Conservation (phyloP, 2,888 invertebrate genomes). For the Ectobius pallidus region DNA sequence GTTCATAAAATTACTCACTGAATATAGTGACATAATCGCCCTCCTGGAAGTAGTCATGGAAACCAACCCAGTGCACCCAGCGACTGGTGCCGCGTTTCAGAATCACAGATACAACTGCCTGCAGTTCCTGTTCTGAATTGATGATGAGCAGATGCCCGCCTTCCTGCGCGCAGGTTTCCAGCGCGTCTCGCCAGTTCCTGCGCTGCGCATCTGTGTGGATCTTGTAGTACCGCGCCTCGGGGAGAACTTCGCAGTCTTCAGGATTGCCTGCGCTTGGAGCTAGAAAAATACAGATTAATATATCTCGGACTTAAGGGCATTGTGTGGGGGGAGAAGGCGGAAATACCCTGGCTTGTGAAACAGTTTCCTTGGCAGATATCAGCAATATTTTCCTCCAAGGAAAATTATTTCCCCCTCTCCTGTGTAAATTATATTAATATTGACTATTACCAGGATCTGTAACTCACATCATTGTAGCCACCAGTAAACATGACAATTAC, state of each 20-base stretch:
- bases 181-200: neutral
- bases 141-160: neutral
- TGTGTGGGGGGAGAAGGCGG: no score
- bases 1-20: neutral
- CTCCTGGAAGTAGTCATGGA: neutral
- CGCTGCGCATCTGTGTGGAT: neutral
- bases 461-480: no score
- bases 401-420: no score
- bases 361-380: no score
- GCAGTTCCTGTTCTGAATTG: neutral
- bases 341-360: no score
- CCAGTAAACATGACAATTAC: no score
- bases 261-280: neutral
- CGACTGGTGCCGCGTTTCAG: neutral
- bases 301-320: no score
- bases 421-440: no score
- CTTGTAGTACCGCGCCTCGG: neutral
- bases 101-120: neutral
- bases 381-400: no score
- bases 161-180: neutral
- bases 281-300: no score
- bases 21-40: neutral
- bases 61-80: neutral
- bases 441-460: no score
- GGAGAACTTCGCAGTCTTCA: neutral